Evolutionary conservation across 2,797 vertebrate genomes (phyloP), one percentile per base, ranked within the genome.

Genomic region (Limosa lapponica): DNA sequence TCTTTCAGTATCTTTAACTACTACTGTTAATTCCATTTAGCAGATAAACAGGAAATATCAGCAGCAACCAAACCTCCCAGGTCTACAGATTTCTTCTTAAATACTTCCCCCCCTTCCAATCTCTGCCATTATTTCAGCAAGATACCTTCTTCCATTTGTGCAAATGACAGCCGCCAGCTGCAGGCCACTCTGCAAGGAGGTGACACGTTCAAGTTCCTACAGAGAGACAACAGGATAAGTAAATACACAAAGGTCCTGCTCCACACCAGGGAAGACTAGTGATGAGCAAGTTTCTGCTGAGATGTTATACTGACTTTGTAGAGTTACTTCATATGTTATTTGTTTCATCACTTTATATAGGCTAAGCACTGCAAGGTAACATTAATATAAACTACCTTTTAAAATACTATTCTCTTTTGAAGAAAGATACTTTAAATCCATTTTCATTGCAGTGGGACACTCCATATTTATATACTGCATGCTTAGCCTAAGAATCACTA

Each of bases 91-190:
- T 41, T 82, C 71, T 61, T 82, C 28, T 57, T 28, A 89, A 87
- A 81, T 10, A 49, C 30, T 20, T 55, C 10, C 2, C 12, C 28
- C 41, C 41, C 10, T 75, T 70, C 73, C 71, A 82, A 57, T 39
- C 61, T 70, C 48, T 78, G 44, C 7, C 64, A 34, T 51, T 75
- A 58, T 19, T 83, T 48, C 61, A 90, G 75, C 55, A 82, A 83
- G n/a, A 86, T 98, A 99, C 99, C 99, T 99, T 95, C 99, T 98
- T 94, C 99, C 99, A 94, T 99, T 99, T 36, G 99, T 99, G 97
- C 99, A 99, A 97, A 99, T 99, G 94, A 99, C 99, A 4, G 99
- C 99, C 75, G 99, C 99, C 95, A 99, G 92, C 95, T 99, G 99
- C 84, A 99, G 98, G 93, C 99, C 99, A 51, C 98, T 98, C 97